Conservation (phyloP, 1,140 invertebrate species). For the Portunus trituberculatus region DNA sequence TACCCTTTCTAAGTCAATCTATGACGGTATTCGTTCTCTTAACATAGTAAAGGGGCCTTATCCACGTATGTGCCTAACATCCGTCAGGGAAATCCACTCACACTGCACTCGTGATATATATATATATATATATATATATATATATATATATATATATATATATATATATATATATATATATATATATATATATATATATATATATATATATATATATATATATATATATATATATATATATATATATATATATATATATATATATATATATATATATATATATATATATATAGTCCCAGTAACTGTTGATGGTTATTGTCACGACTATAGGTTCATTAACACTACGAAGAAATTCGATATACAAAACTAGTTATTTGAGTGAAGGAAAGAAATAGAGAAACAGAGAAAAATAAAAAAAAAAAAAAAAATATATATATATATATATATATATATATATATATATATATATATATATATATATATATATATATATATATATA, state of each 20-base stretch:
- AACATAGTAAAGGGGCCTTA: no score
- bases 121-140: no score
- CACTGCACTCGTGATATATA: no score
- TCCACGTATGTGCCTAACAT: no score
- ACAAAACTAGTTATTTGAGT: background rate
- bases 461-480: conserved; percentile 37
- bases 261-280: conserved; percentile 61
- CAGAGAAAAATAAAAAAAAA: background rate
- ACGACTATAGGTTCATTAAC: background rate
- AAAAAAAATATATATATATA: background rate
- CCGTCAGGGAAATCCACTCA: no score
- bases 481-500: conserved; percentile 51
- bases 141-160: no score
- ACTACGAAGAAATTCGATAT: background rate
- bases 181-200: background rate
- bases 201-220: conserved; percentile 27
- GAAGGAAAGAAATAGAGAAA: background rate
- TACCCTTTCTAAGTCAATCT: no score
- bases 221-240: conserved; percentile 35
- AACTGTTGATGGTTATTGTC: no score
- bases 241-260: conserved; percentile 42
- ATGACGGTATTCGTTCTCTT: no score
- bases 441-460: conserved; percentile 26
- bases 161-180: no score
- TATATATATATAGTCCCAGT: no score